Evolutionary conservation across 1,140 invertebrate genomes (phyloP).

Genomic region (Lineus longissimus): DNA sequence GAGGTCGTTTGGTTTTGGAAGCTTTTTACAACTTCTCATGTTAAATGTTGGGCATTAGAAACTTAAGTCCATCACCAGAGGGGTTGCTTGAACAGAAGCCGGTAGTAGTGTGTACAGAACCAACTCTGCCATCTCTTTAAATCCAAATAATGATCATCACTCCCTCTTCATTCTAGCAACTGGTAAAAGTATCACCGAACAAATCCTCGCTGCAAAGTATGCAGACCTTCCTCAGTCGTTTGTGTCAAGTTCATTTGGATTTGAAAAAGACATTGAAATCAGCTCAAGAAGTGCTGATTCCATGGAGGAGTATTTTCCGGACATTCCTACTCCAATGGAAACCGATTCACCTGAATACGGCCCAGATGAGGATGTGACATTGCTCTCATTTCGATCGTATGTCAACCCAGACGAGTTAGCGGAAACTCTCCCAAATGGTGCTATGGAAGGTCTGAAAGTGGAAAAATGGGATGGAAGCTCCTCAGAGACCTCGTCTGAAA

Average conservation of each 20-base stretch:
- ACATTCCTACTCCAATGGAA: conserved; percentile 27
- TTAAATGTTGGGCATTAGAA: no score
- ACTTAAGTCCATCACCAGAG: no score
- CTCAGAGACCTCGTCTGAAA: neutral
- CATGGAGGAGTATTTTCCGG: conserved; percentile 35
- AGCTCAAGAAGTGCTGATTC: conserved; percentile 45
- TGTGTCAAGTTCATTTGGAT: conserved; percentile 16
- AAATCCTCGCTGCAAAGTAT: conserved; percentile 15
- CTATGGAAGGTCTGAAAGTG: neutral
- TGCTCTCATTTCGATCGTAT: neutral
- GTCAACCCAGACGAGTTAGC: neutral
- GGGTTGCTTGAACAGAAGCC: no score
- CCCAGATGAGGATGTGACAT: neutral
- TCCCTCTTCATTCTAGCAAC: neutral
- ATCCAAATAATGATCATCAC: no score
- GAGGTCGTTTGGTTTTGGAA: no score
- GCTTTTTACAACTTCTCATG: no score
- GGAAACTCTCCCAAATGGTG: neutral
- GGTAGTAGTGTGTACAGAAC: no score
- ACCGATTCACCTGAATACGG: neutral
- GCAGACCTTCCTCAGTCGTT: conserved; percentile 18
- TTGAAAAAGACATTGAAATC: conserved; percentile 31
- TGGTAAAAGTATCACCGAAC: conserved; percentile 13
- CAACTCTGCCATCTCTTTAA: no score
- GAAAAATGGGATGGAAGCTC: neutral